phyloP scores from a whole-genome alignment of 2,888 invertebrate species.

The Magallana nippona region DNA sequence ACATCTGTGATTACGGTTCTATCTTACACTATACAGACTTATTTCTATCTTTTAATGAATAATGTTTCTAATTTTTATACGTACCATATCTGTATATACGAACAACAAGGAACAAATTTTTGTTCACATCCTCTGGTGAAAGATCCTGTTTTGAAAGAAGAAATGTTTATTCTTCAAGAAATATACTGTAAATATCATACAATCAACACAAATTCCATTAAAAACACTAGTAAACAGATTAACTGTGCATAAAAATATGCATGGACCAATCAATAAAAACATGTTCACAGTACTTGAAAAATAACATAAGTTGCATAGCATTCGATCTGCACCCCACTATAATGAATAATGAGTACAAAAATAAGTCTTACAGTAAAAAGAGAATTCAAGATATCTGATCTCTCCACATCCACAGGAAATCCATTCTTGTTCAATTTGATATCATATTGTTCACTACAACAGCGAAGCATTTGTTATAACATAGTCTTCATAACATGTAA shows the following conservation, averaged over 20 bases:
- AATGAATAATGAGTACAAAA: not conserved
- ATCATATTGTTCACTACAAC: conserved; percentile 90
- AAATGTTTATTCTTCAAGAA: conserved; percentile 31
- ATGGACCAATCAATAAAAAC: too few species aligned
- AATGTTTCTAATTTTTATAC: conserved; percentile 33
- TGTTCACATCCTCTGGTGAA: conserved; percentile 90
- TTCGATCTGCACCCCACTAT: not conserved
- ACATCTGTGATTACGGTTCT: too few species aligned
- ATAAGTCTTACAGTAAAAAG: conserved; percentile 88
- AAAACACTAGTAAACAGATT: too few species aligned
- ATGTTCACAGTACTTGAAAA: too few species aligned
- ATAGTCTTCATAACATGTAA: not conserved
- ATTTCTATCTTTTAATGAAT: not conserved
- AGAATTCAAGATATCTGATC: conserved; percentile 92
- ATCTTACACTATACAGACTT: too few species aligned
- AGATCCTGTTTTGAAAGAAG: conserved; percentile 84
- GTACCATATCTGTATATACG: conserved; percentile 92
- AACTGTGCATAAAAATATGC: too few species aligned
- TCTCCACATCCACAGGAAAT: conserved; percentile 92
- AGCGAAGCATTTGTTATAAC: not conserved
- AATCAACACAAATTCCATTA: too few species aligned
- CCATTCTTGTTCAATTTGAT: conserved; percentile 94
- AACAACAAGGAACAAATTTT: conserved; percentile 92
- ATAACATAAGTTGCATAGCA: not conserved
- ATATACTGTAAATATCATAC: not conserved